Evolutionary conservation across 2,888 invertebrate species (phyloP).

Genomic region (Drosophila siamana): DNA sequence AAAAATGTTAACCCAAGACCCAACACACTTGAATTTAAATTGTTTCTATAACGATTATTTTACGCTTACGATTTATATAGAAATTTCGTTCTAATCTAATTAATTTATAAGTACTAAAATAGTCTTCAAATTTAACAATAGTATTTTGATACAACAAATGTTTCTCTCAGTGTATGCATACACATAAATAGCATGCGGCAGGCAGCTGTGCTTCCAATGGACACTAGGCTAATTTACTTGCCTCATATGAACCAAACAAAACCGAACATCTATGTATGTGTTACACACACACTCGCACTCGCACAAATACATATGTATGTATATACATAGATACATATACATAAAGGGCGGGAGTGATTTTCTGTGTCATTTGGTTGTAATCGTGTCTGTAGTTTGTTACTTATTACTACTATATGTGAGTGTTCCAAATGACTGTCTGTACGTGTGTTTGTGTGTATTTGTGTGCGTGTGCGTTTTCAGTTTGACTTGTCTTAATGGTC

Average conservation of each 20-base stretch:
- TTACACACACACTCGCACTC: slow-evolving; percentile 2
- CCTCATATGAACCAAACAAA: slow-evolving; percentile 65
- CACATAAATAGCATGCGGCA: slow-evolving; percentile 60
- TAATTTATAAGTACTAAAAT: too few species aligned
- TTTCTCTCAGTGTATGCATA: slow-evolving; percentile 10
- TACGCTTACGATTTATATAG: too few species aligned
- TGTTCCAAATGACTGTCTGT: slow-evolving; percentile 47
- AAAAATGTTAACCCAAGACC: too few species aligned
- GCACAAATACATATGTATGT: slow-evolving; percentile 27
- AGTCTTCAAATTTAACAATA: too few species aligned
- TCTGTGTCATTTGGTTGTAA: slow-evolving; percentile 82
- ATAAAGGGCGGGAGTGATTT: slow-evolving; percentile 74
- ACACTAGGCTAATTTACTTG: slow-evolving; percentile 75
- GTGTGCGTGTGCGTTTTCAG: slow-evolving; percentile 63
- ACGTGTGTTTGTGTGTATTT: slow-evolving; percentile 29
- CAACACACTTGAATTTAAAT: too few species aligned
- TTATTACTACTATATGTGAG: slow-evolving; percentile 69
- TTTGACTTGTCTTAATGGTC: slow-evolving; percentile 82
- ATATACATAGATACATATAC: slow-evolving; percentile 8
- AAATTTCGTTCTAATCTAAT: too few species aligned
- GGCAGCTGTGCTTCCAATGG: slow-evolving; percentile 52
- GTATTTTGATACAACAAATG: too few species aligned
- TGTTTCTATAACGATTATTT: too few species aligned
- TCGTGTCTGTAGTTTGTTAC: slow-evolving; percentile 83
- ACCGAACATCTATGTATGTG: slow-evolving; percentile 40